Conservation (phyloP, 2,113 vertebrate genomes). For the Hypomesus transpacificus region DNA sequence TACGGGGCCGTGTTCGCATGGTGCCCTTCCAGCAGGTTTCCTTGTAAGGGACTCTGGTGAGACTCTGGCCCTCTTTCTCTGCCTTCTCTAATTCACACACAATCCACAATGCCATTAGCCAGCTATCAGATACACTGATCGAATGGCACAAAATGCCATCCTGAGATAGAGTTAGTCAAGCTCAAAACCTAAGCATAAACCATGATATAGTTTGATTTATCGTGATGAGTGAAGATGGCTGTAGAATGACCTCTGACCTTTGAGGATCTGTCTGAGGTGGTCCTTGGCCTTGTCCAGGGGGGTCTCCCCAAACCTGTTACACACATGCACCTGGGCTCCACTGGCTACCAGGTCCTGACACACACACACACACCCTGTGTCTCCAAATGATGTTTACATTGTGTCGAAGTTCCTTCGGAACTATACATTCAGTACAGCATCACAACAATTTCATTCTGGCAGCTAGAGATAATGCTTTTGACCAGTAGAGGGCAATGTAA, state of each 20-base stretch:
- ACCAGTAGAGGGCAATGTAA: slow-evolving; percentile 52
- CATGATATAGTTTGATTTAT: not conserved
- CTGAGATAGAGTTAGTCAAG: not conserved
- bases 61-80: slow-evolving; percentile 91
- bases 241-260: slow-evolving; percentile 65
- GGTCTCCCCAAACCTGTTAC: slow-evolving; percentile 93
- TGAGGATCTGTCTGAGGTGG: slow-evolving; percentile 81
- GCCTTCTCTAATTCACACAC: slow-evolving; percentile 78
- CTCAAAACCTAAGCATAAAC: not conserved
- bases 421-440: no score
- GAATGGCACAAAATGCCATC: not conserved
- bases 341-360: slow-evolving; percentile 86
- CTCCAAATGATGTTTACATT: not conserved
- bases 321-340: slow-evolving; percentile 87
- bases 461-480: slow-evolving; percentile 6
- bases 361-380: not conserved
- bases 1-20: slow-evolving; percentile 91
- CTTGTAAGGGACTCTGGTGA: slow-evolving; percentile 92
- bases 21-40: slow-evolving; percentile 98
- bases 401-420: not conserved
- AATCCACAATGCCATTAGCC: not conserved
- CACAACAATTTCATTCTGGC: not conserved
- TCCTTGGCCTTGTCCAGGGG: slow-evolving; percentile 92
- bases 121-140: no score
- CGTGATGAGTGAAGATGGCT: no score